Percentiles rank a stretch among this genome's conserved stretches.
Evolutionary conservation across 2,113 vertebrate genomes (phyloP).

Genomic region (Eolophus roseicapilla): DNA sequence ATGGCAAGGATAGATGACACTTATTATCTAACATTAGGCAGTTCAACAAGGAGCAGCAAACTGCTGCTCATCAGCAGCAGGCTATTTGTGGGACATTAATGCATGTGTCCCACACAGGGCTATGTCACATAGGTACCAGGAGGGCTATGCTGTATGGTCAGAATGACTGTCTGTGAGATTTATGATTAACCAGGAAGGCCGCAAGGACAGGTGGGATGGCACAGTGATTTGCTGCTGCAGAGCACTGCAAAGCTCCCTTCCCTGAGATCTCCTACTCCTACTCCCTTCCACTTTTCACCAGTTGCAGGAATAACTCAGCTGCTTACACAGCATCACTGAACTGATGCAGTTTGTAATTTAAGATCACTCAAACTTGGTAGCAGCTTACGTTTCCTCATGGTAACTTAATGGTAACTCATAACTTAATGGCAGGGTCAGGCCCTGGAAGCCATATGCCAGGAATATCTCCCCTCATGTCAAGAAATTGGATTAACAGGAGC

Average conservation of each 20-base stretch:
- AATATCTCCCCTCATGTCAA: not conserved
- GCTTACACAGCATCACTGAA: not conserved
- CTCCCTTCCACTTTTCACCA: not conserved
- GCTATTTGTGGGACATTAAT: not conserved
- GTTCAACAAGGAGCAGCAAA: not conserved
- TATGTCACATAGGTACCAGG: not conserved
- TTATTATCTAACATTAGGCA: not conserved
- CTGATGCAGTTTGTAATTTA: not conserved
- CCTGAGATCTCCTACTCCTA: not conserved
- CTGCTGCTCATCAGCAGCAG: not conserved
- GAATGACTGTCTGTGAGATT: not conserved
- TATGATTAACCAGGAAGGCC: not conserved
- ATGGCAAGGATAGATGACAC: not conserved
- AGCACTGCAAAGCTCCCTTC: not conserved
- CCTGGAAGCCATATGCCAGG: not conserved
- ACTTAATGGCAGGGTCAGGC: not conserved
- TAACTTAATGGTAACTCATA: not conserved
- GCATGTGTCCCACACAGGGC: fast-evolving
- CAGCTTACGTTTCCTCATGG: not conserved
- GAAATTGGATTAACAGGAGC: not conserved
- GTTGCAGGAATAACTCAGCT: not conserved
- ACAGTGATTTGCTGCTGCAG: not conserved
- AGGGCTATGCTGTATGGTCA: not conserved
- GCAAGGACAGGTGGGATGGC: not conserved
- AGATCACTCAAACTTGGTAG: not conserved